Evolutionary conservation across 2,113 vertebrate genomes (phyloP).

Genomic region (Aramus guarauna): DNA sequence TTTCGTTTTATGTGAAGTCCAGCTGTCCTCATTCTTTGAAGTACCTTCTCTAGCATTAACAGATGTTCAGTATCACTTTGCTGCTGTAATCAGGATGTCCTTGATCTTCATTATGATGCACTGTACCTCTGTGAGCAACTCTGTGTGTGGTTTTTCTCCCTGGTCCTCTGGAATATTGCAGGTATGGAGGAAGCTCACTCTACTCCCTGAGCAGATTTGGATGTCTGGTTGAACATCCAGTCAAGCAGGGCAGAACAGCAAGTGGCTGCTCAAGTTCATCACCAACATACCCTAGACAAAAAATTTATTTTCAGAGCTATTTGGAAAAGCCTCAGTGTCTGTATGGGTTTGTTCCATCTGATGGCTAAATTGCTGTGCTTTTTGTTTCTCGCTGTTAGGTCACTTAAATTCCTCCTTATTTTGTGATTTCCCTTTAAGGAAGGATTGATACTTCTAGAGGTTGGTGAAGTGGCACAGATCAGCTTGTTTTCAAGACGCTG

Average conservation of each 20-base stretch:
- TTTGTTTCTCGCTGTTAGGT: not conserved
- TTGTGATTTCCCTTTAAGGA: not conserved
- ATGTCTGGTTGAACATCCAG: not conserved
- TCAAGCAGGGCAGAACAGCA: not conserved
- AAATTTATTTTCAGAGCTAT: not conserved
- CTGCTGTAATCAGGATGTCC: constrained; percentile 52
- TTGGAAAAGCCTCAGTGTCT: not conserved
- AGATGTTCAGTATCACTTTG: constrained; percentile 60
- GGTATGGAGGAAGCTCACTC: not conserved
- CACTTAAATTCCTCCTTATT: not conserved
- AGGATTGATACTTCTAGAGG: not conserved
- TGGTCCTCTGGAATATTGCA: not conserved
- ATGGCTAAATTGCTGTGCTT: not conserved
- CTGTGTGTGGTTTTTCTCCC: not conserved
- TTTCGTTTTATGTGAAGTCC: constrained; percentile 38
- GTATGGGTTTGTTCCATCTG: not conserved
- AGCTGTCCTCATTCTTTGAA: constrained; percentile 61
- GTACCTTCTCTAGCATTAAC: constrained; percentile 47
- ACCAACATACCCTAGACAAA: not conserved
- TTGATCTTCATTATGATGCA: constrained; percentile 47
- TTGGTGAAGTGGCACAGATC: not conserved
- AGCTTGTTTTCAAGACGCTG: not conserved
- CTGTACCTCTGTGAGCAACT: not conserved
- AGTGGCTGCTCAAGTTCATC: not conserved
- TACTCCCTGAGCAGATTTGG: not conserved